phyloP scores from a whole-genome alignment of 1,140 invertebrate species.

The Copidosoma floridanum region DNA sequence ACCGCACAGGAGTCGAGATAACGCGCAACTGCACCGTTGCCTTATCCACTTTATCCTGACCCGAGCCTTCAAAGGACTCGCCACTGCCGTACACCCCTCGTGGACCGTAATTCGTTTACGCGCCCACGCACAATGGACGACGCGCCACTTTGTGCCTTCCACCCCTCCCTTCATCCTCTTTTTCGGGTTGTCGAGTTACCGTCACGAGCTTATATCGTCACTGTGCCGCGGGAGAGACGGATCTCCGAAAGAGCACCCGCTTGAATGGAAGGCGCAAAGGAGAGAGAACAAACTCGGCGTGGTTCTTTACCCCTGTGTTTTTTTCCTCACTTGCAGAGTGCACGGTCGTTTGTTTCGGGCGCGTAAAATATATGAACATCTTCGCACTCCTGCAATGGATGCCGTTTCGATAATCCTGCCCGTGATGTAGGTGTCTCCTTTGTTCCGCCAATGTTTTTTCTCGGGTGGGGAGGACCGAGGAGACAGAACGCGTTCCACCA shows the following conservation, averaged over 20 bases:
- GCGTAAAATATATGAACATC: too few relatives aligned
- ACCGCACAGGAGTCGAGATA: background rate
- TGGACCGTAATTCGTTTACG: slow-evolving; percentile 49
- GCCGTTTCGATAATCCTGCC: too few relatives aligned
- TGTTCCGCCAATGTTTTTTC: background rate
- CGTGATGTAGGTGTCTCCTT: too few relatives aligned
- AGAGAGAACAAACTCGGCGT: too few relatives aligned
- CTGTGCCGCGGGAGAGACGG: too few relatives aligned
- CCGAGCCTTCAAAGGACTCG: slow-evolving; percentile 35
- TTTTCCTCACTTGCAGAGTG: too few relatives aligned
- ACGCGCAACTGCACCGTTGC: background rate
- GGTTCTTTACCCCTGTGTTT: too few relatives aligned
- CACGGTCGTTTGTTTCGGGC: too few relatives aligned
- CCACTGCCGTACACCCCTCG: too few relatives aligned
- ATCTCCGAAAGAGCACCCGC: background rate
- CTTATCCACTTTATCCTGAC: slow-evolving; percentile 32
- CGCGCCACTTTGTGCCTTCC: slow-evolving; percentile 23
- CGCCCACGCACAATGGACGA: slow-evolving; percentile 42
- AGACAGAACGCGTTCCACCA: slow-evolving; percentile 11
- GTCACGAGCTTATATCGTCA: slow-evolving; percentile 11
- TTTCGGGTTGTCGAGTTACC: too few relatives aligned
- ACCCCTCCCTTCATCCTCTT: slow-evolving; percentile 29
- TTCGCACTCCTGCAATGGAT: too few relatives aligned
- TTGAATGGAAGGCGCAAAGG: too few relatives aligned
- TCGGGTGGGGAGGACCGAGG: slow-evolving; percentile 3